phyloP scores from a whole-genome alignment of 2,113 vertebrate genomes.

The Capreolus pygargus region DNA sequence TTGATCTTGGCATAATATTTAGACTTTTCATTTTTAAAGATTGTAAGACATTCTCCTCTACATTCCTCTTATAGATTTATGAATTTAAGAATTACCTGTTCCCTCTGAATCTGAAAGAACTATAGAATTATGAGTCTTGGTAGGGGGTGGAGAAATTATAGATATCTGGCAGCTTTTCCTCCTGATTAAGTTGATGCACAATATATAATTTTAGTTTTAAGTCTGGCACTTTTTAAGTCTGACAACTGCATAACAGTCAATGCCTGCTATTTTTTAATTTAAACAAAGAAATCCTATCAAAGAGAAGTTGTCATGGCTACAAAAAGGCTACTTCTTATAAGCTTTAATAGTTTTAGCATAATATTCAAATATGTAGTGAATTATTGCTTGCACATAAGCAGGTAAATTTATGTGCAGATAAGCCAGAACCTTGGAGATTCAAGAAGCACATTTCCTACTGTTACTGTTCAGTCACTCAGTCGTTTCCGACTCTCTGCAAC shows the following conservation, averaged over 20 bases:
- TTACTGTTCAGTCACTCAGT: background rate
- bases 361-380: background rate
- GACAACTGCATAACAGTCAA: background rate
- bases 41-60: background rate
- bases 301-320: background rate
- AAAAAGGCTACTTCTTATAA: background rate
- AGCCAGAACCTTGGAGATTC: background rate
- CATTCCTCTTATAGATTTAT: background rate
- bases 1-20: background rate
- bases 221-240: background rate
- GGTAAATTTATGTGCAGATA: background rate
- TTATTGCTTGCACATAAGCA: background rate
- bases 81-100: too few relatives aligned
- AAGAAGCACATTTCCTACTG: background rate
- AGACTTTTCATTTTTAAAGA: background rate
- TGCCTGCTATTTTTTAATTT: background rate
- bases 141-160: background rate
- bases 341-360: background rate
- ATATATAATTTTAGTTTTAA: background rate
- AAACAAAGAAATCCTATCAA: background rate
- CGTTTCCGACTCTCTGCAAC: background rate
- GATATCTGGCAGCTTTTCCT: background rate
- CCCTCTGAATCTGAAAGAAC: background rate
- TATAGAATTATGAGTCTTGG: background rate
- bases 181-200: background rate